Percentiles rank a stretch among this genome's conserved stretches.
Conservation (phyloP, 2,113 vertebrate genomes). For the Lophura nycthemera region DNA sequence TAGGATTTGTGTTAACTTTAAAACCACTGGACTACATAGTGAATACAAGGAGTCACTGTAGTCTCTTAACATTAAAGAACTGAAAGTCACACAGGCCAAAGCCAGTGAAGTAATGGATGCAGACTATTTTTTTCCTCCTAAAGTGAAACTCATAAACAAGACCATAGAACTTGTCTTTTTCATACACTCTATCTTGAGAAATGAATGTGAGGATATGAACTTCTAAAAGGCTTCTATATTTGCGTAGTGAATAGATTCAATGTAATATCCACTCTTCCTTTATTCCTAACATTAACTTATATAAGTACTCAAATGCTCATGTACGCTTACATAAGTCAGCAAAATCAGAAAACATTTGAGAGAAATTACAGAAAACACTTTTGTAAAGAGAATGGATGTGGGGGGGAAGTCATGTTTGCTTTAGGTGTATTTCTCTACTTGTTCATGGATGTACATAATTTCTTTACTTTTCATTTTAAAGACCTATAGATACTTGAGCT, state of each 20-base stretch:
- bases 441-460: not conserved
- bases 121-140: not conserved
- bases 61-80: not conserved
- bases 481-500: not conserved
- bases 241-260: not conserved
- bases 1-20: not conserved
- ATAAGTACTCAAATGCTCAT: not conserved
- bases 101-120: not conserved
- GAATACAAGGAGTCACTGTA: not conserved
- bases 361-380: not conserved
- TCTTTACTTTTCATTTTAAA: not conserved
- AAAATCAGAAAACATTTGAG: not conserved
- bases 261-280: not conserved
- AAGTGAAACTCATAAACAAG: not conserved
- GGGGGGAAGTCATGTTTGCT: not conserved
- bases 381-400: not conserved
- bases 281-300: not conserved
- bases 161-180: accelerated
- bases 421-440: not conserved
- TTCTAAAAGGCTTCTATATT: not conserved
- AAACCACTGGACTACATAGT: too few species aligned
- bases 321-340: not conserved
- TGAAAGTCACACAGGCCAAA: not conserved
- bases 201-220: not conserved
- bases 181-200: not conserved